phyloP scores from a whole-genome alignment of 2,797 vertebrate species.

The Limnodromus scolopaceus region DNA sequence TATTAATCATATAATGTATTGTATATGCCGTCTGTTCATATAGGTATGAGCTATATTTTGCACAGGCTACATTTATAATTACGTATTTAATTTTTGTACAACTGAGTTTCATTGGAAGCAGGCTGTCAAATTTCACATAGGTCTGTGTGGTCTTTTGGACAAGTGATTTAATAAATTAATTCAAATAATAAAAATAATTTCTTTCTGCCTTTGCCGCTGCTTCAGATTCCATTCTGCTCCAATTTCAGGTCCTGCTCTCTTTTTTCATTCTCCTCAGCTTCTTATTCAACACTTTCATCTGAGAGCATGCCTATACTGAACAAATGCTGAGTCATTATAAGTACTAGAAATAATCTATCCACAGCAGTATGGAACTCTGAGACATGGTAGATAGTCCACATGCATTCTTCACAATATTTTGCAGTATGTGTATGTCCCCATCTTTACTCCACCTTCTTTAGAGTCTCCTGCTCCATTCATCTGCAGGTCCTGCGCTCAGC shows the following conservation, averaged over 20 bases:
- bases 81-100: neutral
- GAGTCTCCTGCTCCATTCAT: neutral
- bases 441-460: neutral
- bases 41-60: neutral
- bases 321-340: neutral
- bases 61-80: neutral
- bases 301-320: neutral
- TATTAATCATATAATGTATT: neutral
- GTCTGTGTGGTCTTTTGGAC: neutral
- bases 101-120: neutral
- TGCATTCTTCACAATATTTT: accelerated
- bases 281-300: neutral
- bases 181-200: neutral
- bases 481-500: neutral
- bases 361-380: neutral
- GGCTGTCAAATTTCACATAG: neutral
- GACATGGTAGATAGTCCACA: neutral
- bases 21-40: neutral
- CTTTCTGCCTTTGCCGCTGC: neutral
- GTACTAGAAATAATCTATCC: neutral
- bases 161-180: neutral
- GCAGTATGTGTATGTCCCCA: neutral
- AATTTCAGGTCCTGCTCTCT: neutral
- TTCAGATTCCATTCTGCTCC: neutral
- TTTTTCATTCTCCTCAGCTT: neutral